A percentile compares a stretch with the other conserved stretches of the same genome.
These are phyloP conservation scores for Stenchaetothrips biformis DNA, from an alignment of 2,888 invertebrate species.

Conservation along the genomic window DNA sequence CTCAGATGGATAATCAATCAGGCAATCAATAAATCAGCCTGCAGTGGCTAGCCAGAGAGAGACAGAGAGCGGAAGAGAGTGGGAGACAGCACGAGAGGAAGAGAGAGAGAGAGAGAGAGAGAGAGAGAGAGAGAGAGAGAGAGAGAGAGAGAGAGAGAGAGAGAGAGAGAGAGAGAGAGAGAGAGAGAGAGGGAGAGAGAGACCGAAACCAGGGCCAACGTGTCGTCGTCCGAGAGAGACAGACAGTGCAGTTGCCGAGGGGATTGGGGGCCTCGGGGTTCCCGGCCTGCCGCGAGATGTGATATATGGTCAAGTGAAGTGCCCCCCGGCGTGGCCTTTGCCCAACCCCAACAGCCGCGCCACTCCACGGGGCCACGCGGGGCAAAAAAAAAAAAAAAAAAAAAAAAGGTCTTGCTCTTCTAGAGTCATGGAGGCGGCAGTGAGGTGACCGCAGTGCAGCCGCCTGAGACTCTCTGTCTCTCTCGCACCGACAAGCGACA, in stretches of 20 bases:
- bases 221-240: too few species aligned
- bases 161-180: background rate
- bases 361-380: too few species aligned
- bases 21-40: background rate
- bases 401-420: too few species aligned
- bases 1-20: conserved; percentile 11
- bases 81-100: background rate
- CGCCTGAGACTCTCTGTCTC: too few species aligned
- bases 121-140: background rate
- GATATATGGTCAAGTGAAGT: conserved; percentile 21
- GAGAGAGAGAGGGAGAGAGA: background rate
- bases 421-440: too few species aligned
- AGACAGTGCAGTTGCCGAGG: too few species aligned
- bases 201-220: background rate
- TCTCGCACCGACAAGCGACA: too few species aligned
- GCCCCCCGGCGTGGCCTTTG: conserved; percentile 8
- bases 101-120: background rate
- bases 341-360: background rate
- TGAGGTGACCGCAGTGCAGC: too few species aligned
- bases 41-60: background rate
- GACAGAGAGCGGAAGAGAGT: background rate
- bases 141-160: background rate
- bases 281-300: background rate
- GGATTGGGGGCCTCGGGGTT: too few species aligned
- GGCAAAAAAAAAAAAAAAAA: too few species aligned